Evolutionary conservation across 2,113 vertebrate genomes (phyloP).

Genomic region (Varanus salvator): DNA sequence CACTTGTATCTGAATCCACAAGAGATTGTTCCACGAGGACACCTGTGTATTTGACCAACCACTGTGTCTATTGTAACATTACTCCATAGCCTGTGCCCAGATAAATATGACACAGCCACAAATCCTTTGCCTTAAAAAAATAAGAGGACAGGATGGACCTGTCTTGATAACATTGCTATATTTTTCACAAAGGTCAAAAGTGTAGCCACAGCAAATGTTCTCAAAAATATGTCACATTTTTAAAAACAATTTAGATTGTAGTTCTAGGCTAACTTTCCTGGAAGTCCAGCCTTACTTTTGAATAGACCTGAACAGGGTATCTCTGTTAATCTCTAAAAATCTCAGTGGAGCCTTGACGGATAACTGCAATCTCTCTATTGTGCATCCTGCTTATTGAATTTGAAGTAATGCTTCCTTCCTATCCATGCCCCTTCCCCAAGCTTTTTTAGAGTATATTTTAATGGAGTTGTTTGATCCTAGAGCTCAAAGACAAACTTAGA

Average conservation of each 20-base stretch:
- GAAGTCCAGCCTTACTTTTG: no score
- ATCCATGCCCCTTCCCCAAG: no score
- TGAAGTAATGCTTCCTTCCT: no score
- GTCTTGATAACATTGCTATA: background rate
- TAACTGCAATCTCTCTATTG: background rate
- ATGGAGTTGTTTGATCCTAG: background rate
- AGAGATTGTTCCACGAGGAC: background rate
- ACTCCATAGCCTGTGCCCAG: background rate
- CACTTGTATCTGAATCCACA: background rate
- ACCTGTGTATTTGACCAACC: background rate
- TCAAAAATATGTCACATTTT: background rate
- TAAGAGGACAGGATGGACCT: no score
- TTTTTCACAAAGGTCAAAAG: background rate
- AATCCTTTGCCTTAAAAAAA: background rate
- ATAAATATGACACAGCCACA: no score
- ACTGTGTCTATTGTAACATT: background rate
- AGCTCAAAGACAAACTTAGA: background rate
- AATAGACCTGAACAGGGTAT: no score
- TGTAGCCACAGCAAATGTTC: background rate
- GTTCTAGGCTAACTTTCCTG: no score
- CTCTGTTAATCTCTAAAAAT: no score
- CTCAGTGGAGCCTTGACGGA: no score
- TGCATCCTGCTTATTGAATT: no score
- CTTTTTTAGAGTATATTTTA: no score
- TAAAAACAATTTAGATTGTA: background rate